These are phyloP conservation scores for Chrosomus eos DNA, from an alignment of 2,797 vertebrate genomes.

Conservation along the genomic window DNA sequence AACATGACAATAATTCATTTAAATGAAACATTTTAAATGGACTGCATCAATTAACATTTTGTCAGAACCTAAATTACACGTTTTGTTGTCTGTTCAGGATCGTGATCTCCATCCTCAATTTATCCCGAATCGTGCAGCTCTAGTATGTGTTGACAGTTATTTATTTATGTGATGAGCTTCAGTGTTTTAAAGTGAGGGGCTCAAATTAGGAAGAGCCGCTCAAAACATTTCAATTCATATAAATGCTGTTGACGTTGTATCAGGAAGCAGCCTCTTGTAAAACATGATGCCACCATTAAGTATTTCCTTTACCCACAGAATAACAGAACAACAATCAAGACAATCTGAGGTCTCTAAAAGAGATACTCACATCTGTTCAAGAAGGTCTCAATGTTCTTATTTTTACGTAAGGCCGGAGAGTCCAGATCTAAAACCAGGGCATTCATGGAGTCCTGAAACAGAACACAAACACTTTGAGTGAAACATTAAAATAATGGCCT, in stretches of 20 bases:
- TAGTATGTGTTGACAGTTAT: background rate
- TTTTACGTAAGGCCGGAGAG: slow-evolving; percentile 96
- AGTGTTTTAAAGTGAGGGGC: slow-evolving; percentile 1
- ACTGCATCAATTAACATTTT: too few relatives aligned
- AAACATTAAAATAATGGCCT: background rate
- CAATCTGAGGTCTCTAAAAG: background rate
- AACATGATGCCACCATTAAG: slow-evolving; percentile 28
- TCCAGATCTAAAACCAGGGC: slow-evolving; percentile 95
- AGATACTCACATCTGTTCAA: slow-evolving; percentile 94
- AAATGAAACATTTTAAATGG: too few relatives aligned
- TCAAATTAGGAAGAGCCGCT: slow-evolving; percentile 34
- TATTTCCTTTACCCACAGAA: slow-evolving; percentile 15
- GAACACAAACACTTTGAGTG: slow-evolving; percentile 17
- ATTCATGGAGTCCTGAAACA: slow-evolving; percentile 91
- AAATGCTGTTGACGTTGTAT: background rate
- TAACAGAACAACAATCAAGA: slow-evolving; percentile 6
- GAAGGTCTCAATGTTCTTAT: slow-evolving; percentile 99
- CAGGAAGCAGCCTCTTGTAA: slow-evolving; percentile 29
- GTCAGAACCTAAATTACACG: background rate
- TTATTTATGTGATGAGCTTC: slow-evolving; percentile 14
- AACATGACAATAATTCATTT: too few relatives aligned
- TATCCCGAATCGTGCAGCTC: background rate
- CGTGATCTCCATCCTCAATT: background rate
- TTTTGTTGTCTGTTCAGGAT: background rate
- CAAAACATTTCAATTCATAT: slow-evolving; percentile 29